Evolutionary conservation across 2,113 vertebrate species (phyloP).

Genomic region (Plecturocebus donacophilus): DNA sequence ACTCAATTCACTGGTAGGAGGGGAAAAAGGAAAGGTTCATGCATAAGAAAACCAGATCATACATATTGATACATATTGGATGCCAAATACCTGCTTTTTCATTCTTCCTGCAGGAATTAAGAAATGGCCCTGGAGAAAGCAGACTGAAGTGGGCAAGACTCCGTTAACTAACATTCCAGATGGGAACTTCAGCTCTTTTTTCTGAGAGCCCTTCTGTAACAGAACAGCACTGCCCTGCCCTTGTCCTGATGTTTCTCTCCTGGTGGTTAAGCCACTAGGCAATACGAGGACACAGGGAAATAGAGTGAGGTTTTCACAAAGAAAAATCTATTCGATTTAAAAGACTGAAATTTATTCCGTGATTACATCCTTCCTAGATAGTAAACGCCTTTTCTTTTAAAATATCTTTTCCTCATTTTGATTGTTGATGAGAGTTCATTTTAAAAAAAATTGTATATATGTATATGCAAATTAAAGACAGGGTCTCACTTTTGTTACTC

Average conservation of each 20-base stretch:
- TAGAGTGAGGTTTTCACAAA: neutral
- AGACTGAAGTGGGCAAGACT: too few relatives aligned
- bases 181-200: neutral
- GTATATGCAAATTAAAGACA: neutral
- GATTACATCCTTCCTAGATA: too few relatives aligned
- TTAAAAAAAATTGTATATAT: too few relatives aligned
- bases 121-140: neutral
- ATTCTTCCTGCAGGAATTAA: neutral
- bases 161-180: too few relatives aligned
- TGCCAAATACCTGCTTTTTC: rapidly evolving
- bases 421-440: neutral
- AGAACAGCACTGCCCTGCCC: neutral
- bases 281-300: neutral
- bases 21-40: too few relatives aligned
- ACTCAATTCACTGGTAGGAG: neutral
- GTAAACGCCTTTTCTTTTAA: neutral
- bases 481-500: neutral
- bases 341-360: neutral
- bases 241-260: neutral
- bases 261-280: neutral
- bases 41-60: too few relatives aligned
- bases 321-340: neutral
- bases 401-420: neutral
- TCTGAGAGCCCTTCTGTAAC: neutral
- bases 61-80: neutral